phyloP scores from a whole-genome alignment of 2,888 invertebrate species.

The Apodemia hepburni region DNA sequence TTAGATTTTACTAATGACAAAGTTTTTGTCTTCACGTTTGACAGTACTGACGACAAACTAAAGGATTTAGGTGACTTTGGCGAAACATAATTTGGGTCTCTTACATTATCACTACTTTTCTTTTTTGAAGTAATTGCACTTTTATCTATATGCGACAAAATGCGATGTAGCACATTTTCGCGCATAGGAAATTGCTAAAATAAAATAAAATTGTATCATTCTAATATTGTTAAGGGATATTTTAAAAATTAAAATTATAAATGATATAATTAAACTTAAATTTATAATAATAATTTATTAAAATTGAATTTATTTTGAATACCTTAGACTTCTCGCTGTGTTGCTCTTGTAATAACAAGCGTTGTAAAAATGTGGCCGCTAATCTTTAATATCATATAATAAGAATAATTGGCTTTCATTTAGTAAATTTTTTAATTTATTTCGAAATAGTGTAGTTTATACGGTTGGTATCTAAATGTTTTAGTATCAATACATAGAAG shows the following conservation, averaged over 20 bases:
- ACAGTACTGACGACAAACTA: constrained; percentile 67
- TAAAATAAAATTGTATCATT: neutral
- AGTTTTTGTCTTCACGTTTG: constrained; percentile 76
- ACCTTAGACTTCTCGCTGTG: constrained; percentile 80
- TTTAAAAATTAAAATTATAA: constrained; percentile 7
- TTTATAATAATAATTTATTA: neutral
- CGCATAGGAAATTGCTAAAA: constrained; percentile 69
- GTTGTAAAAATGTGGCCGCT: constrained; percentile 42
- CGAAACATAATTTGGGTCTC: constrained; percentile 47
- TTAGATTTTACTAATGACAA: constrained; percentile 69
- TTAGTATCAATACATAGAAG: too few species aligned
- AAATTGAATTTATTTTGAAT: constrained; percentile 17
- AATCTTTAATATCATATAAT: neutral
- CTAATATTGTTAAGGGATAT: neutral
- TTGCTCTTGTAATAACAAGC: constrained; percentile 78
- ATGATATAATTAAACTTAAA: too few species aligned
- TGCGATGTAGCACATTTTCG: constrained; percentile 63
- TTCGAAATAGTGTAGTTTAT: neutral
- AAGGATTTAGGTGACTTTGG: constrained; percentile 46
- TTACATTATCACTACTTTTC: constrained; percentile 30
- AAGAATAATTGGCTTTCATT: constrained; percentile 2
- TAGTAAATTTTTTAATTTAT: neutral
- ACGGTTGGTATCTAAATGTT: too few species aligned
- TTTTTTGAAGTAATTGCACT: constrained; percentile 45
- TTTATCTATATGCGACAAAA: constrained; percentile 65